Percentiles rank a stretch among this genome's conserved stretches.
Evolutionary conservation across 1,140 invertebrate species (phyloP).

Genomic region (Hermatobates lingyangjiaoensis): DNA sequence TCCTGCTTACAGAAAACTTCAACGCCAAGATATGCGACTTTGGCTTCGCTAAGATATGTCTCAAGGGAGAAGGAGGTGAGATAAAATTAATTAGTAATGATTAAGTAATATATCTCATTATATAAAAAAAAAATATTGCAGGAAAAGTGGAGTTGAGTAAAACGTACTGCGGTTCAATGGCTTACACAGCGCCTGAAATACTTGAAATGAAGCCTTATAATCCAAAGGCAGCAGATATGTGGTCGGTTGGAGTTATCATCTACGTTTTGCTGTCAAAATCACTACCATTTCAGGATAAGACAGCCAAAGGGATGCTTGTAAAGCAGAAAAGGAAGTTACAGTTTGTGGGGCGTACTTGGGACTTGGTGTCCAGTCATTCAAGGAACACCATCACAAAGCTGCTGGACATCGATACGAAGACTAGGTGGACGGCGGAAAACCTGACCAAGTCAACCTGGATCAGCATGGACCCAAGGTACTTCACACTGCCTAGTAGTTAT

Average conservation of each 20-base stretch:
- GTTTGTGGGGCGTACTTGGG: background rate
- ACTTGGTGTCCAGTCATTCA: background rate
- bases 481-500: background rate
- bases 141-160: conserved; percentile 29
- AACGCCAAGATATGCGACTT: conserved; percentile 4
- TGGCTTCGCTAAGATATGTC: conserved; percentile 4
- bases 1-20: background rate
- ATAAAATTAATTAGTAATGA: background rate
- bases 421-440: background rate
- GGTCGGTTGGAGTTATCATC: conserved; percentile 34
- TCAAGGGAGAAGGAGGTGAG: background rate
- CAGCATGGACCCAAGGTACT: background rate
- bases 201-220: conserved; percentile 40
- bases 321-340: background rate
- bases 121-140: background rate
- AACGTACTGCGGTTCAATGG: conserved; percentile 44
- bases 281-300: background rate
- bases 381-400: background rate
- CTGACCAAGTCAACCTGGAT: background rate
- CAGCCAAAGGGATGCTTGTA: background rate
- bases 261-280: background rate
- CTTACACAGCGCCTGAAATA: conserved; percentile 50
- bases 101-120: background rate
- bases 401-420: background rate
- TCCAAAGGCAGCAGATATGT: conserved; percentile 41